phyloP scores from a whole-genome alignment of 2,888 invertebrate genomes.

The Hypena proboscidalis region DNA sequence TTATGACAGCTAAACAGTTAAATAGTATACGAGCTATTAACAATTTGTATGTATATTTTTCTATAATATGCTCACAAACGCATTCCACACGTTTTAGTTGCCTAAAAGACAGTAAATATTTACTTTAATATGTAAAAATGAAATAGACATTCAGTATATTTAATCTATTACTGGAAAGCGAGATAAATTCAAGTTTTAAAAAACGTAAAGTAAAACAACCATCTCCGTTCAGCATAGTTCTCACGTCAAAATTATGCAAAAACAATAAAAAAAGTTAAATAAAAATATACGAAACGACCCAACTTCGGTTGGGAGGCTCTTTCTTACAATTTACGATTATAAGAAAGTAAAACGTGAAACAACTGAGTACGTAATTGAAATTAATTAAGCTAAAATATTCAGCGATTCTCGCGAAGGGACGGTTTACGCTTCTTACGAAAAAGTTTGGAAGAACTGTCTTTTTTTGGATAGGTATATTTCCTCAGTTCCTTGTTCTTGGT shows the following conservation, averaged over 20 bases:
- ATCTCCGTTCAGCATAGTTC: constrained; percentile 6
- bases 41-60: no score
- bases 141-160: no score
- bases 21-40: no score
- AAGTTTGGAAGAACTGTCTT: constrained; percentile 1
- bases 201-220: neutral
- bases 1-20: no score
- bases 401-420: constrained; percentile 8
- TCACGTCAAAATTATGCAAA: constrained; percentile 33
- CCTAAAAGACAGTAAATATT: no score
- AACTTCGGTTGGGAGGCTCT: constrained; percentile 14
- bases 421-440: constrained; percentile 1
- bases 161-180: no score
- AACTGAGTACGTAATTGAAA: constrained; percentile 23
- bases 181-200: no score
- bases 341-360: constrained; percentile 15
- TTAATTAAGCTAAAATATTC: constrained; percentile 32
- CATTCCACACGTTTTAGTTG: no score
- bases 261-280: constrained; percentile 35
- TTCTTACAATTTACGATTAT: constrained; percentile 26
- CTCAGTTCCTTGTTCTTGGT: neutral
- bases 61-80: no score
- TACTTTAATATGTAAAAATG: no score
- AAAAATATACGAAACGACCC: constrained; percentile 21
- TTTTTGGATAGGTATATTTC: neutral